Percentiles rank a stretch among this genome's conserved stretches.
Evolutionary conservation across 2,797 vertebrate species (phyloP).

Genomic region (Delichon dasypus): DNA sequence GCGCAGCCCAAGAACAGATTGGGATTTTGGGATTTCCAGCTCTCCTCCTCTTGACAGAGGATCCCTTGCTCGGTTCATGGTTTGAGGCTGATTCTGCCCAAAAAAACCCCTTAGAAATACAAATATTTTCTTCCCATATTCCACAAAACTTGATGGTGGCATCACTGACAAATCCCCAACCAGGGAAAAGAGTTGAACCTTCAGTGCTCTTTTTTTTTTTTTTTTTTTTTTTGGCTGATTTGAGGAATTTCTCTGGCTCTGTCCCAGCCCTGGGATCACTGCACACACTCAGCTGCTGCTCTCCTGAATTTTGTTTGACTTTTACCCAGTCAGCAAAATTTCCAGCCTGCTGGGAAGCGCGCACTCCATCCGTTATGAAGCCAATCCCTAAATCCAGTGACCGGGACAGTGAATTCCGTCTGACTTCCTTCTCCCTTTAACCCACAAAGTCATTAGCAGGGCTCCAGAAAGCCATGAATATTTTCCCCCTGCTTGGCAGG

Average conservation of each 20-base stretch:
- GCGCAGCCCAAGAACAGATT: not conserved
- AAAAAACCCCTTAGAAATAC: not conserved
- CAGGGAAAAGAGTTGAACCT: not conserved
- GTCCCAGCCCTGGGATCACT: not conserved
- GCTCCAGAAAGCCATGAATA: constrained; percentile 23
- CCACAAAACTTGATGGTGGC: not conserved
- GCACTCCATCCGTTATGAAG: not conserved
- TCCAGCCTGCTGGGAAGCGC: not conserved
- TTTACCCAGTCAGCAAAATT: not conserved
- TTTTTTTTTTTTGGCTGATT: too few relatives aligned
- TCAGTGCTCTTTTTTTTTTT: not conserved
- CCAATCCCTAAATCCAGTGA: not conserved
- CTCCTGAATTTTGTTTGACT: not conserved
- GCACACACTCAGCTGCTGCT: not conserved
- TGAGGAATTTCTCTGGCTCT: not conserved
- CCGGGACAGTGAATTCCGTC: not conserved
- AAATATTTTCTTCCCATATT: fast-evolving
- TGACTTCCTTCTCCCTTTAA: not conserved
- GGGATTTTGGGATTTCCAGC: not conserved
- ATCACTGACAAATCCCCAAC: not conserved
- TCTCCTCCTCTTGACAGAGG: not conserved
- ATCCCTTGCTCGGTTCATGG: not conserved
- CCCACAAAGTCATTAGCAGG: constrained; percentile 5
- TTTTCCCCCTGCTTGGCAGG: not conserved
- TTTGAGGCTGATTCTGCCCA: not conserved